phyloP scores from a whole-genome alignment of 2,113 vertebrate genomes.

The Chitala chitala region DNA sequence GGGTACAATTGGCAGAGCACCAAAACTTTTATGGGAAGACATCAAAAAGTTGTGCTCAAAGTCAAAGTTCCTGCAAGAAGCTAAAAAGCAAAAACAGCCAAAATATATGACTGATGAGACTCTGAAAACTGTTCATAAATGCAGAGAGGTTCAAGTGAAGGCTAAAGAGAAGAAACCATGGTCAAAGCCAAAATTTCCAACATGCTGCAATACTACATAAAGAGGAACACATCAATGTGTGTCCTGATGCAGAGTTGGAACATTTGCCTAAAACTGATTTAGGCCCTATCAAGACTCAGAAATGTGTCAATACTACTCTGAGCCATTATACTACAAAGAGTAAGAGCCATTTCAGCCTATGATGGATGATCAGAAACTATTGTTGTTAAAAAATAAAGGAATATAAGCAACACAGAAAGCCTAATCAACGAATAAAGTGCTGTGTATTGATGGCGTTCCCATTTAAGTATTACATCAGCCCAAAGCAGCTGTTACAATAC shows the following conservation, averaged over 20 bases:
- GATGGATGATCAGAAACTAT: background rate
- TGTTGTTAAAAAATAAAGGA: background rate
- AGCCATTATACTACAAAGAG: background rate
- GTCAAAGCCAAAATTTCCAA: background rate
- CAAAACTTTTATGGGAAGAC: background rate
- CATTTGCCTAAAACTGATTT: background rate
- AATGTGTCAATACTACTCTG: background rate
- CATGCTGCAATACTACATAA: background rate
- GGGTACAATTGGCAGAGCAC: background rate
- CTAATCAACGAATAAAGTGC: background rate
- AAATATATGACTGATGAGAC: background rate
- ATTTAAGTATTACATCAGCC: background rate
- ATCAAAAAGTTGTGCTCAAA: background rate
- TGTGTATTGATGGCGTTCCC: background rate
- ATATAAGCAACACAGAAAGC: background rate
- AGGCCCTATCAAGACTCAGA: background rate
- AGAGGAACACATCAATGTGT: background rate
- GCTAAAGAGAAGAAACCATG: background rate
- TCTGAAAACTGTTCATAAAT: background rate
- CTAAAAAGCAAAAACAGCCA: background rate
- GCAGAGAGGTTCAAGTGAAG: background rate
- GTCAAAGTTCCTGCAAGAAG: background rate
- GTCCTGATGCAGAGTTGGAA: no score
- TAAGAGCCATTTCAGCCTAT: background rate
- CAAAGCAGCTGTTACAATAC: background rate